phyloP scores from a whole-genome alignment of 2,888 invertebrate species.

The Lacanobia oleracea region DNA sequence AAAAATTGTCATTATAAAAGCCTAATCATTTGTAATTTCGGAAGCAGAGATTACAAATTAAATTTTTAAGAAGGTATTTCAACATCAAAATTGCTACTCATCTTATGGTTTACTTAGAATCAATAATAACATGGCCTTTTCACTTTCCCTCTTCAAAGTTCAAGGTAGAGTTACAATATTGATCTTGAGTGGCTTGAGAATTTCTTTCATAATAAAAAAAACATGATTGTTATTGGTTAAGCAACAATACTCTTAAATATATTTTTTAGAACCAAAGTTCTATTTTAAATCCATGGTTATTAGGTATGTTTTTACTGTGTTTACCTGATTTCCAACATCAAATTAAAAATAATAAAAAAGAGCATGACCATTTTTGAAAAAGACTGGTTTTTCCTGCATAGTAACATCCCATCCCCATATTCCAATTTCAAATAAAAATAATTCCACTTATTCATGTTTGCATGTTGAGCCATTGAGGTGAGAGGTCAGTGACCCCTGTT shows the following conservation, averaged over 20 bases:
- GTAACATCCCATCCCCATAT: constrained; percentile 27
- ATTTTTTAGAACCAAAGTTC: neutral
- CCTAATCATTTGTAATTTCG: neutral
- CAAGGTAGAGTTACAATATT: constrained; percentile 50
- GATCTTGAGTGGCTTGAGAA: constrained; percentile 17
- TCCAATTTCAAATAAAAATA: constrained; percentile 22
- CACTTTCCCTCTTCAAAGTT: constrained; percentile 56
- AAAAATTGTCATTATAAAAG: constrained; percentile 16
- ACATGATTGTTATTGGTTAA: constrained; percentile 9
- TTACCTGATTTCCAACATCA: neutral
- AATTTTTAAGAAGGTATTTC: neutral
- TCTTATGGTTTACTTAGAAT: constrained; percentile 25
- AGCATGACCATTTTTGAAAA: constrained; percentile 8
- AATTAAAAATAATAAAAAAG: neutral
- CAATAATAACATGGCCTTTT: constrained; percentile 54
- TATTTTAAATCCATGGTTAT: neutral
- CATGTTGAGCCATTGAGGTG: constrained; percentile 49
- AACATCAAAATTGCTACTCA: neutral
- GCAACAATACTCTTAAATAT: neutral
- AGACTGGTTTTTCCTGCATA: neutral
- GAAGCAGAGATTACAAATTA: neutral
- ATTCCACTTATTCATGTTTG: constrained; percentile 48
- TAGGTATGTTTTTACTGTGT: neutral
- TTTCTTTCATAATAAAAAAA: constrained; percentile 10
- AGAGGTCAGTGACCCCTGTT: constrained; percentile 61